Evolutionary conservation across 2,888 invertebrate genomes (phyloP), one percentile per base, ranked within the genome.

Genomic region (Choristoneura rosaceana): DNA sequence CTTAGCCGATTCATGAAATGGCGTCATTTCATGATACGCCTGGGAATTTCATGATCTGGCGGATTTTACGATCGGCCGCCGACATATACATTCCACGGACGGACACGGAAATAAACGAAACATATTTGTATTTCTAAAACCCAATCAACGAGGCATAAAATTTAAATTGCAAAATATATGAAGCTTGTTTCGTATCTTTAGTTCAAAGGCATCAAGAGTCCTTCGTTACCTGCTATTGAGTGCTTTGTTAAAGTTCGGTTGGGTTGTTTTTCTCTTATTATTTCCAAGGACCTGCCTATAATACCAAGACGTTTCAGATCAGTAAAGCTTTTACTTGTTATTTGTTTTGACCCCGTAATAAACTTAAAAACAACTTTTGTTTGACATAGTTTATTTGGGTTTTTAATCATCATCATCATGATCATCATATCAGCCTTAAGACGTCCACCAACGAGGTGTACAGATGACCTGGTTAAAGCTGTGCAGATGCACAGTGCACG

Each of bases 191-290:
- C 33, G 59, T 60, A 52, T 50, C 61, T 34, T 67, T 38, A 60
- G 61, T 61, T 66, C 66, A 71, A 67, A 71, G 55, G 47, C 47
- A 61, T 60, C 60, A 60, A 71, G 59, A 41, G 43, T 15, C 62
- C 60, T 62, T 67, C 43, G 65, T 66, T 64, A 64, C n/a, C n/a
- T n/a, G n/a, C 50, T 45, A 15, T 15, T 14, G 33, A 58, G 66
- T 43, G 45, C 45, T 41, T 17, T 43, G 45, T 34, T 41, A 14
- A 38, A 12, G 25, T 25, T 33, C 41, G 41, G 41, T 33, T 15
- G 43, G 14, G 8, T 66, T 43, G 25, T 67, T 55, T 50, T 61
- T 71, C 33, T 52, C 50, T 50, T 55, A 25, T 71, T 65, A 71
- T 61, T 43, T 45, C 1, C 55, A 64, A 38, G 63, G 58, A 58